These are phyloP conservation scores for Eutrigla gurnardus DNA, from an alignment of 2,797 vertebrate species.

Conservation along the genomic window DNA sequence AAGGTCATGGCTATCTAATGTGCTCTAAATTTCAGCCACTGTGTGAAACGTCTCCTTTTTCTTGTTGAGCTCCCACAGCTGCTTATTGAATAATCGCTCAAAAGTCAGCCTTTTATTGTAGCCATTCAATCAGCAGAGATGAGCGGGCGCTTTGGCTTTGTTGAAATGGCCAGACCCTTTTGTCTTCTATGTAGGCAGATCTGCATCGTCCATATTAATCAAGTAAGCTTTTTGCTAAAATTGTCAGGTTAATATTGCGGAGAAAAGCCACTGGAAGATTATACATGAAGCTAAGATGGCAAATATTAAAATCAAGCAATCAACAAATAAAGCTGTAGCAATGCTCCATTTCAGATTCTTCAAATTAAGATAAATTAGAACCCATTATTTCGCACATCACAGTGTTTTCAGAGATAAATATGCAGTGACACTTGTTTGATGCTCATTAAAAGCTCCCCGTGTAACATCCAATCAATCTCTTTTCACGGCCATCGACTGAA, in stretches of 20 bases:
- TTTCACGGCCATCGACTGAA: constrained; percentile 41
- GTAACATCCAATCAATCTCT: constrained; percentile 43
- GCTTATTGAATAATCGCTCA: constrained; percentile 76
- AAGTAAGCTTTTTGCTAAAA: constrained; percentile 38
- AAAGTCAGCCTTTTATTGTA: constrained; percentile 70
- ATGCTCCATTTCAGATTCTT: constrained; percentile 19
- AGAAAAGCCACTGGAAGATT: constrained; percentile 37
- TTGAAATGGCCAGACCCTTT: constrained; percentile 44
- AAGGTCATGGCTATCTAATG: constrained; percentile 67
- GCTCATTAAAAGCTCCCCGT: constrained; percentile 42
- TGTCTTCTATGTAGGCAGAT: constrained; percentile 37
- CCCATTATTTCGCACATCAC: constrained; percentile 24
- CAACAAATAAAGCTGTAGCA: constrained; percentile 38
- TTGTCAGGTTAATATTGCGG: constrained; percentile 36
- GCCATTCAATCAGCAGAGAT: constrained; percentile 64
- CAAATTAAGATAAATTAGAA: constrained; percentile 52
- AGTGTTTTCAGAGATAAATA: constrained; percentile 39
- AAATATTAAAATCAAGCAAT: constrained; percentile 40
- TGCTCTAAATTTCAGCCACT: constrained; percentile 58
- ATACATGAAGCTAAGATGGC: constrained; percentile 27
- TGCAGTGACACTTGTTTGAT: constrained; percentile 35
- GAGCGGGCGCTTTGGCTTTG: constrained; percentile 41
- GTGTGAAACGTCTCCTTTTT: constrained; percentile 58
- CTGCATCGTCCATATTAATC: constrained; percentile 34
- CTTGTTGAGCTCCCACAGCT: constrained; percentile 54